Conservation (phyloP, 2,113 vertebrate genomes). For the Ochotona princeps region DNA sequence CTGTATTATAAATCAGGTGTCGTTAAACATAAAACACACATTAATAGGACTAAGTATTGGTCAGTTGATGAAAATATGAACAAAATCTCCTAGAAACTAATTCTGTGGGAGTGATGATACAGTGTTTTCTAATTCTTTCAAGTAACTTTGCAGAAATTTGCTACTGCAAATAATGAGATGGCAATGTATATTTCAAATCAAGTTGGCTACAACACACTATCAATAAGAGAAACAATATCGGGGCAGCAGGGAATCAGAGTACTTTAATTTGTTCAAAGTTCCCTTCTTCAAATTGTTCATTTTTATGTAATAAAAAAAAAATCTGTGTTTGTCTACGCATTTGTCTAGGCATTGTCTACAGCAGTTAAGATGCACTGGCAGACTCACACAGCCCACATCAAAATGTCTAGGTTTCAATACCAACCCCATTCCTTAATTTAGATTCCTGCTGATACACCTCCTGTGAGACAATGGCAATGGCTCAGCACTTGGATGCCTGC, state of each 20-base stretch:
- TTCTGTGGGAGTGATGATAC: not conserved
- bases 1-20: not conserved
- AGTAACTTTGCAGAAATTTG: not conserved
- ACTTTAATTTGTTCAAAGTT: not conserved
- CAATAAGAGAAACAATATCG: not conserved
- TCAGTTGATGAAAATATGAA: not conserved
- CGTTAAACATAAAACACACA: constrained; percentile 22
- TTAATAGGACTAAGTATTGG: not conserved
- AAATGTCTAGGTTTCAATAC: too few relatives aligned
- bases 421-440: too few relatives aligned
- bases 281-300: not conserved
- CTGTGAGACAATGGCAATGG: too few relatives aligned
- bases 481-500: too few relatives aligned
- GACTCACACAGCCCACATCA: too few relatives aligned
- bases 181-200: not conserved
- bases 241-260: not conserved
- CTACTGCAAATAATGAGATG: not conserved
- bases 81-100: not conserved
- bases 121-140: not conserved
- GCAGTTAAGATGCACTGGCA: too few relatives aligned
- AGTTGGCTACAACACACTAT: not conserved
- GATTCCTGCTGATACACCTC: too few relatives aligned
- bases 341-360: not conserved
- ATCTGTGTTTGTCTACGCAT: not conserved
- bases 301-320: not conserved